Percentiles rank a stretch among this genome's conserved stretches.
phyloP scores from a whole-genome alignment of 2,113 vertebrate genomes.

The Prionailurus viverrinus region DNA sequence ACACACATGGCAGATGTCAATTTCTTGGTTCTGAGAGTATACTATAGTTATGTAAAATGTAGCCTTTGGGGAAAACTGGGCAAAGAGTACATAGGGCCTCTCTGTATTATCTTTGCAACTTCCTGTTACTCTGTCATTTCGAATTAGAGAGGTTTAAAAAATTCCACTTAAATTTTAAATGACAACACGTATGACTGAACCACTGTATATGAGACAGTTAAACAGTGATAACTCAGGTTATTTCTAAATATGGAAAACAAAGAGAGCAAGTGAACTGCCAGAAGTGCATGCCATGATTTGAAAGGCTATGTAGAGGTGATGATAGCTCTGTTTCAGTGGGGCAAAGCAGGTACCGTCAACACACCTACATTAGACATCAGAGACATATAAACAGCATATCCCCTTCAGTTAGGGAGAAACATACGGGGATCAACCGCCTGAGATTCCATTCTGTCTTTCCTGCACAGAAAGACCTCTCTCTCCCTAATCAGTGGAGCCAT shows the following conservation, averaged over 20 bases:
- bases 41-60: neutral
- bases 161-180: neutral
- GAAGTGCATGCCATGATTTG: neutral
- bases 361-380: neutral
- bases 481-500: neutral
- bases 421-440: neutral
- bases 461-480: neutral
- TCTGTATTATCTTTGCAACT: neutral
- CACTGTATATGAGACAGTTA: neutral
- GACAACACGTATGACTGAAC: neutral
- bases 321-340: neutral
- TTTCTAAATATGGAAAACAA: neutral
- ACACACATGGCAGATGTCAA: neutral
- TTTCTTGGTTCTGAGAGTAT: neutral
- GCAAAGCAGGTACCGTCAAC: neutral
- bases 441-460: neutral
- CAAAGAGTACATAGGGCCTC: neutral
- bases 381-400: neutral
- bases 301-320: neutral
- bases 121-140: neutral
- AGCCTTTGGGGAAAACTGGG: neutral
- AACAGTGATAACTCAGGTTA: neutral
- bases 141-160: neutral
- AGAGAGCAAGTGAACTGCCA: neutral
- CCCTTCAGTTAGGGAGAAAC: neutral